Conservation (phyloP, 1,140 invertebrate species). For the Alviniconcha marisindica region DNA sequence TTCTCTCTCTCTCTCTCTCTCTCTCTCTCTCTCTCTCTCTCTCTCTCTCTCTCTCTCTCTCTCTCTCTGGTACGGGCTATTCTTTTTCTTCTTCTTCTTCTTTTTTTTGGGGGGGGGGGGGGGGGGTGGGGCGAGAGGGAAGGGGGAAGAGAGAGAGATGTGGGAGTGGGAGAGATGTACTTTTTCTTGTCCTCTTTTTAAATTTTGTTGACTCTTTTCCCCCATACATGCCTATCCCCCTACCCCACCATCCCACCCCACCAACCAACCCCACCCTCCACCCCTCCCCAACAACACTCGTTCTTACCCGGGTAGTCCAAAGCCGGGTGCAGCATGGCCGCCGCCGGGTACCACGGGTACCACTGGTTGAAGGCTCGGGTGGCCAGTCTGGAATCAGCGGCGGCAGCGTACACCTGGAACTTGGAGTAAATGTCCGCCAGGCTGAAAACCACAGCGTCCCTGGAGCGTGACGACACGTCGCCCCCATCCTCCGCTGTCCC, state of each 20-base stretch:
- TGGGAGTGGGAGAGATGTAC: too few species aligned
- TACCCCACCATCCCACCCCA: background rate
- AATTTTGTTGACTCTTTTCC: too few species aligned
- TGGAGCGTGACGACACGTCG: background rate
- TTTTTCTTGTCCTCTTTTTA: too few species aligned
- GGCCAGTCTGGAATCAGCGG: conserved; percentile 32
- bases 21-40: too few species aligned
- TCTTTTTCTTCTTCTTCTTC: too few species aligned
- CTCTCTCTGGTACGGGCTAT: too few species aligned
- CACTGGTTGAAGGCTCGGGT: conserved; percentile 45
- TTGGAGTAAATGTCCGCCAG: conserved; percentile 47
- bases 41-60: too few species aligned
- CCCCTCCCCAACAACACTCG: background rate
- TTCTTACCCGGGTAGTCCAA: conserved; percentile 35
- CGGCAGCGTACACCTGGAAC: conserved; percentile 40
- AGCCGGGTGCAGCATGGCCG: conserved; percentile 35
- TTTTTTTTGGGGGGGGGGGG: too few species aligned
- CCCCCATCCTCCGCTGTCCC: background rate
- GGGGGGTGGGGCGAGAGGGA: too few species aligned
- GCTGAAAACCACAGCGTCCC: conserved; percentile 48
- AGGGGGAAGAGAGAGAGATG: too few species aligned
- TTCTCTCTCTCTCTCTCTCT: too few species aligned
- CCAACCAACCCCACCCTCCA: background rate
- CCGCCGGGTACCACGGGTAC: conserved; percentile 47
- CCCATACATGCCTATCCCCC: too few species aligned